Evolutionary conservation across 2,797 vertebrate genomes (phyloP).

Genomic region (Merluccius polli): DNA sequence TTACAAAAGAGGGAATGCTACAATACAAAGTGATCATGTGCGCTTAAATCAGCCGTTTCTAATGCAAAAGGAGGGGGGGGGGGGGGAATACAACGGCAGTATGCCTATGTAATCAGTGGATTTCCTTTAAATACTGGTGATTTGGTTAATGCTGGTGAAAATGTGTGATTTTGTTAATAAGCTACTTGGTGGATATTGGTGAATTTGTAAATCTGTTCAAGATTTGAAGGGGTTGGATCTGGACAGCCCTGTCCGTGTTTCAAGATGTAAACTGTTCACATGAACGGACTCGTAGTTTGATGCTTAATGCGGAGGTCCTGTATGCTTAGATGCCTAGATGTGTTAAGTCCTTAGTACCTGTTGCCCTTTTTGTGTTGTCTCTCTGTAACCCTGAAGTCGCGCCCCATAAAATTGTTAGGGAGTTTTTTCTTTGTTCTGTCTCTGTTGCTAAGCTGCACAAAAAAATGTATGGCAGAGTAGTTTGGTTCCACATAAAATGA

Average conservation of each 20-base stretch:
- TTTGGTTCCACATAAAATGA: neutral
- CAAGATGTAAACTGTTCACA: neutral
- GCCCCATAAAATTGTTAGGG: too few species aligned
- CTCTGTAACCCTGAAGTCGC: neutral
- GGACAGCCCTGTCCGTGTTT: neutral
- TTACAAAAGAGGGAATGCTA: conserved; percentile 44
- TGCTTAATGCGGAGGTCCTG: neutral
- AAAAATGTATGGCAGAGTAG: neutral
- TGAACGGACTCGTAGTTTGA: neutral
- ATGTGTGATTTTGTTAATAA: neutral
- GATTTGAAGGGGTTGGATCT: neutral
- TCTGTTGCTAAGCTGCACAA: too few species aligned
- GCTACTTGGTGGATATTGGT: neutral
- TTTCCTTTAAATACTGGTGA: neutral
- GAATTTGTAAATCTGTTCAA: neutral
- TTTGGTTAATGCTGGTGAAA: neutral
- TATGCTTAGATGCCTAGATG: too few species aligned
- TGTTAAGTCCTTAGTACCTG: too few species aligned
- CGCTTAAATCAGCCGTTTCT: conserved; percentile 14
- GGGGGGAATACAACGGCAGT: neutral
- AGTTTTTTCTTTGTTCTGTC: too few species aligned
- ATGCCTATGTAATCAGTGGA: neutral
- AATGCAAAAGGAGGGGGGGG: conserved; percentile 8
- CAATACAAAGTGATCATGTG: conserved; percentile 35
- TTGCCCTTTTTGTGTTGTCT: neutral